A percentile compares a stretch with the other conserved stretches of the same genome.
These are phyloP conservation scores for Megaustenia siamemsis DNA, from an alignment of 2,888 invertebrate species.

Conservation along the genomic window DNA sequence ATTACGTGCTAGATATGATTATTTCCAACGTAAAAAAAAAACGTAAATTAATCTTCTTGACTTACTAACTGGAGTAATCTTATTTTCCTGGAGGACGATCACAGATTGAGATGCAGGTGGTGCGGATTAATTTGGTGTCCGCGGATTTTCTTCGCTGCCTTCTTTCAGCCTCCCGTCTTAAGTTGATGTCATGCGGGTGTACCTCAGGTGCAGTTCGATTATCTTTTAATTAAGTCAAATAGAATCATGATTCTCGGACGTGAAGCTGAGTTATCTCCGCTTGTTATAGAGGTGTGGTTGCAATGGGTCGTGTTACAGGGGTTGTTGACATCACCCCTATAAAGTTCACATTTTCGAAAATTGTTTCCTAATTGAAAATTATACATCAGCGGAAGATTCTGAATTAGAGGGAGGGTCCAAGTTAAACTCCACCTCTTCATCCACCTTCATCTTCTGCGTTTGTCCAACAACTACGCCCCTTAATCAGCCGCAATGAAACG, in stretches of 20 bases:
- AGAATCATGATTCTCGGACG: background rate
- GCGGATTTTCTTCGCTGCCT: background rate
- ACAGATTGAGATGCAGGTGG: background rate
- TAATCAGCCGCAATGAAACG: too few relatives aligned
- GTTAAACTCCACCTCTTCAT: too few relatives aligned
- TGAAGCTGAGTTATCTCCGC: background rate
- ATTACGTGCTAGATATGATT: too few relatives aligned
- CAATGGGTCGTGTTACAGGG: background rate
- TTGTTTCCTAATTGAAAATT: too few relatives aligned
- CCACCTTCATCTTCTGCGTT: too few relatives aligned
- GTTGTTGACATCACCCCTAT: too few relatives aligned
- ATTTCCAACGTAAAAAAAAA: too few relatives aligned
- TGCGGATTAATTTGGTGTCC: background rate
- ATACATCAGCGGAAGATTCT: too few relatives aligned
- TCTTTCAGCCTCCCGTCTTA: background rate
- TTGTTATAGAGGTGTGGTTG: background rate
- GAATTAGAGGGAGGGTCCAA: too few relatives aligned
- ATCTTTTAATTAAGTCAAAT: background rate
- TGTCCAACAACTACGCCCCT: too few relatives aligned
- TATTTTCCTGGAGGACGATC: background rate
- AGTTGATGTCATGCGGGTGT: background rate
- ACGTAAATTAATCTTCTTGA: too few relatives aligned
- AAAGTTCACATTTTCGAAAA: too few relatives aligned
- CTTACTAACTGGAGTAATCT: background rate
- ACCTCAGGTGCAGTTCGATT: constrained; percentile 3